Conservation (phyloP, 92 coral and sea anemone species). For the Galaxea fascicularis region DNA sequence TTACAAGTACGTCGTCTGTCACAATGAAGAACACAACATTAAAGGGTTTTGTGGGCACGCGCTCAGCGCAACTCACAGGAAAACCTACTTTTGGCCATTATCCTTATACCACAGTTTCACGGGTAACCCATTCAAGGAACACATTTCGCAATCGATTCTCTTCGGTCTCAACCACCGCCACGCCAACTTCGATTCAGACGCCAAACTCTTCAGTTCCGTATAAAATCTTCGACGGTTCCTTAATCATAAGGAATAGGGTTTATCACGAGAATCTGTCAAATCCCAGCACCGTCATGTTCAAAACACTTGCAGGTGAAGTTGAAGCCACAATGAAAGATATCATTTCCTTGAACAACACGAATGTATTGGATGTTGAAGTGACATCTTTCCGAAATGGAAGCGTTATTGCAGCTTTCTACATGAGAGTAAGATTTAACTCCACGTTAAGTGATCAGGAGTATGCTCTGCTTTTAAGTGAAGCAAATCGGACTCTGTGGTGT, state of each 20-base stretch:
- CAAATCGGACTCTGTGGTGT: constrained; percentile 52
- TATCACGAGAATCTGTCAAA: constrained; percentile 58
- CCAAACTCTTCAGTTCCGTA: not conserved
- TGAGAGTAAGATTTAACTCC: constrained; percentile 25
- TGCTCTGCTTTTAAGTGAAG: constrained; percentile 22
- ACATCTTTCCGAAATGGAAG: constrained; percentile 61
- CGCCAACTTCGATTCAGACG: not conserved
- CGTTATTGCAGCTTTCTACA: constrained; percentile 38
- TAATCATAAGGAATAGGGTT: constrained; percentile 38
- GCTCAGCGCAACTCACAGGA: too few relatives aligned
- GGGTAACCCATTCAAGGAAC: not conserved
- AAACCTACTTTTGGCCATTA: not conserved
- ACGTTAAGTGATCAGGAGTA: not conserved
- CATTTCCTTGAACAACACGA: constrained; percentile 1
- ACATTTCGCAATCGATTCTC: not conserved
- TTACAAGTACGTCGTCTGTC: not conserved
- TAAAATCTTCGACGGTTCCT: constrained; percentile 58
- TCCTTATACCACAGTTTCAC: not conserved
- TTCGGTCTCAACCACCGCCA: not conserved
- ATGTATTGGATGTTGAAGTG: constrained; percentile 35
- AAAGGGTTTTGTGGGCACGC: not conserved
- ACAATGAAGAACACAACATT: not conserved
- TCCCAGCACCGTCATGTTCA: constrained; percentile 50
- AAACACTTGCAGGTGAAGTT: constrained; percentile 34
- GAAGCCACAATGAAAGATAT: constrained; percentile 39